A percentile compares a stretch with the other conserved stretches of the same genome.
Evolutionary conservation across 30 jellyfish, hydroid and myxozoan species (phyloP).

Genomic region (Aurelia sp.): DNA sequence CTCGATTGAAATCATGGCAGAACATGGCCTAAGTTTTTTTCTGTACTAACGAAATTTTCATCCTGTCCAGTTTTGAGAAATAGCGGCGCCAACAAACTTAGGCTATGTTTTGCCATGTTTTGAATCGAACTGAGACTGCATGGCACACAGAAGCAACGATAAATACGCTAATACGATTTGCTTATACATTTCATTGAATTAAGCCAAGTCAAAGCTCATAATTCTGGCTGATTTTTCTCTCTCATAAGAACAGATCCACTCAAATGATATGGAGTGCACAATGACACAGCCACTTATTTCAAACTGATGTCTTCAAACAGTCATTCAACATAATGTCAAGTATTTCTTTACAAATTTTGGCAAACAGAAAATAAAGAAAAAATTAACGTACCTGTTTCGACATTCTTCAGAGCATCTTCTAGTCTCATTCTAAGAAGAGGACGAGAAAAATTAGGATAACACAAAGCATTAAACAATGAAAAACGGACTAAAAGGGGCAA

Average conservation of each 20-base stretch:
- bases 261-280: not conserved
- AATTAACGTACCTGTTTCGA: constrained; percentile 5
- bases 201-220: not conserved
- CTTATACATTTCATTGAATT: too few relatives aligned
- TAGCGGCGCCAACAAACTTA: too few relatives aligned
- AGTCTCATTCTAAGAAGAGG: constrained; percentile 23
- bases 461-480: not conserved
- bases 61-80: too few relatives aligned
- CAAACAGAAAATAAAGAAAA: too few relatives aligned
- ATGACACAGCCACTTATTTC: not conserved
- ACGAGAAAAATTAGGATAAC: not conserved
- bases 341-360: not conserved
- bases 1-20: too few relatives aligned
- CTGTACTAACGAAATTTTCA: too few relatives aligned
- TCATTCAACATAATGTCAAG: not conserved
- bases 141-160: too few relatives aligned
- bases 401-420: constrained; percentile 68
- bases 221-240: not conserved
- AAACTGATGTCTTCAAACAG: not conserved
- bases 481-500: too few relatives aligned
- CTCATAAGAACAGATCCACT: not conserved
- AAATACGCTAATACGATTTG: too few relatives aligned
- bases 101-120: too few relatives aligned
- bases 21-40: too few relatives aligned
- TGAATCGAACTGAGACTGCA: too few relatives aligned